A percentile compares a stretch with the other conserved stretches of the same genome.
Conservation (phyloP, 1,140 invertebrate genomes). For the Sesamia nonagrioides region DNA sequence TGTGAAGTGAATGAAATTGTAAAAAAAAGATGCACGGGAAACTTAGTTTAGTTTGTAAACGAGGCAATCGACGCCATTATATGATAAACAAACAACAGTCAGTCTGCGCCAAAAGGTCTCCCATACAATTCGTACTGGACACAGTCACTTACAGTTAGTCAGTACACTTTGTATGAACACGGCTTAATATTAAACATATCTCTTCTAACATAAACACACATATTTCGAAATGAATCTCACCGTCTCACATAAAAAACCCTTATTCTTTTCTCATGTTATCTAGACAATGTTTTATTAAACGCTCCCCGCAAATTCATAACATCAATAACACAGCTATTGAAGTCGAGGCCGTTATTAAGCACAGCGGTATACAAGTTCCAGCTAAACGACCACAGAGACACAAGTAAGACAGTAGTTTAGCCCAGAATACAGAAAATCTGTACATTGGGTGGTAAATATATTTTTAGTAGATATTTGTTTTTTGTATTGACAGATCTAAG, state of each 20-base stretch:
- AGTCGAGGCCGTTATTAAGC: not conserved
- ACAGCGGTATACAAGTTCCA: not conserved
- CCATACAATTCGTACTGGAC: not conserved
- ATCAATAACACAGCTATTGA: conserved; percentile 8
- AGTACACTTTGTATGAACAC: not conserved
- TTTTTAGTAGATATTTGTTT: conserved; percentile 9
- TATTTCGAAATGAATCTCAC: not conserved
- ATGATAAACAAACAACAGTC: no score
- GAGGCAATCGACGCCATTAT: no score
- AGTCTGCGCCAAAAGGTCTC: no score
- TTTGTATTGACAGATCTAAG: not conserved
- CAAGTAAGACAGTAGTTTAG: not conserved
- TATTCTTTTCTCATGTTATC: not conserved
- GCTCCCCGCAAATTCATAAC: not conserved
- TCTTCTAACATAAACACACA: not conserved
- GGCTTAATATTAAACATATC: not conserved
- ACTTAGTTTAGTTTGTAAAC: no score
- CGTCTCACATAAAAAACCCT: not conserved
- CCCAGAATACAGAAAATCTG: not conserved
- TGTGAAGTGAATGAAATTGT: no score
- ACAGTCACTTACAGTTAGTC: not conserved
- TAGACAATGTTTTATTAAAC: not conserved
- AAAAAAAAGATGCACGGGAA: no score
- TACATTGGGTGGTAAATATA: not conserved
- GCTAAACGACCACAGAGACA: not conserved